Evolutionary conservation across 2,888 invertebrate species (phyloP).

Genomic region (Rotaria magnacalcarata): DNA sequence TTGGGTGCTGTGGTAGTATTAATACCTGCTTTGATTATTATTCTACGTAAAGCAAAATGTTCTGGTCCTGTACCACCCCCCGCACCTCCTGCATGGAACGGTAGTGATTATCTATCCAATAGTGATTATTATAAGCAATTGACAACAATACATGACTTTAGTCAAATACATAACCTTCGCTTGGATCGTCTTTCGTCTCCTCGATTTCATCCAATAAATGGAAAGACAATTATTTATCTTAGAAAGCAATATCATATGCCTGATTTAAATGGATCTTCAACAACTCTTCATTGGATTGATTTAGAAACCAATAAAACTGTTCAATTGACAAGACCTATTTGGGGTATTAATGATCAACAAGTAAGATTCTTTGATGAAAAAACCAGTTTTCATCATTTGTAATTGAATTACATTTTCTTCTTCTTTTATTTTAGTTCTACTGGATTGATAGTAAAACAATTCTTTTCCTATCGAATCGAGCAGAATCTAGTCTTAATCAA

Average conservation of each 20-base stretch:
- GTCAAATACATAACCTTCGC: not conserved
- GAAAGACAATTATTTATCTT: not conserved
- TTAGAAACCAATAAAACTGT: conserved; percentile 13
- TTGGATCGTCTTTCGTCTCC: conserved; percentile 29
- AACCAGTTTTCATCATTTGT: too few relatives aligned
- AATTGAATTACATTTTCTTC: not conserved
- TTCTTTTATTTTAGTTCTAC: not conserved
- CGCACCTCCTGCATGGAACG: not conserved
- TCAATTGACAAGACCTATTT: conserved; percentile 30
- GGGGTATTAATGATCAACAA: conserved; percentile 20
- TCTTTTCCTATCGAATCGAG: conserved; percentile 23
- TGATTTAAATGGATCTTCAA: not conserved
- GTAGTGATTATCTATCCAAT: conserved; percentile 20
- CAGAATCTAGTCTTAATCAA: not conserved
- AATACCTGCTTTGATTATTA: not conserved
- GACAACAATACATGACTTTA: not conserved
- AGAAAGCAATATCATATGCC: conserved; percentile 27
- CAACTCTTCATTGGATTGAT: conserved; percentile 15
- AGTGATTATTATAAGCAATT: conserved; percentile 3
- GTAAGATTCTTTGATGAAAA: not conserved
- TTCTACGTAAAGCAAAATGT: conserved; percentile 6
- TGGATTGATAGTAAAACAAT: not conserved
- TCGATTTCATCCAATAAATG: not conserved
- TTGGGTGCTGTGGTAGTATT: not conserved
- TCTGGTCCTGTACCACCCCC: not conserved